Conservation (phyloP, 1,140 invertebrate genomes). For the Apis laboriosa region DNA sequence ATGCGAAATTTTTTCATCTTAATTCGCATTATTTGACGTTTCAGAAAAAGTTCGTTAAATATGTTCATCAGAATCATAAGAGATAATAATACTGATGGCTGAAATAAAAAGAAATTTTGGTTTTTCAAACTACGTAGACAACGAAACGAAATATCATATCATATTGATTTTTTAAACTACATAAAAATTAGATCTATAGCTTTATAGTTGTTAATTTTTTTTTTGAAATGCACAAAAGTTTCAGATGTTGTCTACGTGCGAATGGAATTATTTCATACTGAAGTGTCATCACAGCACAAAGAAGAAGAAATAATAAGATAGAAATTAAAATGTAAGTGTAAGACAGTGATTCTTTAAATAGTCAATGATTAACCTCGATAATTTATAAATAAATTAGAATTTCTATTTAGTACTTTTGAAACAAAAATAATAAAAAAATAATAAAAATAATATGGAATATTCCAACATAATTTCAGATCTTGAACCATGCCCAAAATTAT, state of each 20-base stretch:
- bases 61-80: background rate
- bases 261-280: background rate
- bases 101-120: background rate
- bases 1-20: background rate
- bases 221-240: background rate
- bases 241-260: background rate
- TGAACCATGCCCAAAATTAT: background rate
- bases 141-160: background rate
- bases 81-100: slow-evolving; percentile 10
- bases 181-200: too few species aligned
- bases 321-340: background rate
- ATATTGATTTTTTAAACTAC: background rate
- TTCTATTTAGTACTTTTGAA: too few species aligned
- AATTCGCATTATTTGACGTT: background rate
- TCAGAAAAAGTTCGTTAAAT: background rate
- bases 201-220: background rate
- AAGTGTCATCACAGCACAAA: background rate
- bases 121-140: background rate
- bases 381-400: background rate
- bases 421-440: too few species aligned
- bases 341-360: background rate
- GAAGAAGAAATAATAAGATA: background rate
- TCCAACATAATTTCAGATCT: slow-evolving; percentile 16
- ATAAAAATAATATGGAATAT: background rate
- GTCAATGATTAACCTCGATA: background rate